Evolutionary conservation across 2,888 invertebrate genomes (phyloP), one percentile per base, ranked within the genome.

Genomic region (Iselma pallidipennis): DNA sequence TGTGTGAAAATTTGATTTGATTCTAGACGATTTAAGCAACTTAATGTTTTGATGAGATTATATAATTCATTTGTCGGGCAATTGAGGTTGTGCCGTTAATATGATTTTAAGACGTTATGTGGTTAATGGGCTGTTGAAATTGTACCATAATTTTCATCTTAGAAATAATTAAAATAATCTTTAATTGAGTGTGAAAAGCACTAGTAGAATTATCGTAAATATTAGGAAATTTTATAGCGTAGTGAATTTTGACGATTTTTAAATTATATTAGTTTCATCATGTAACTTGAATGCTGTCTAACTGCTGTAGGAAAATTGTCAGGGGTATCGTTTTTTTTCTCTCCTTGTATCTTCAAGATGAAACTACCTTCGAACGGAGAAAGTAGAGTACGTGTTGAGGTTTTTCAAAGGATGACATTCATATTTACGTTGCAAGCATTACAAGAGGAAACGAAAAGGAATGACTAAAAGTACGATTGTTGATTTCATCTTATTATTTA

Each of bases 401-500:
- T 45, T 45, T 4, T 21, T 19, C 21, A 45, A 45, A 21, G 45
- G 21, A 45, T 45, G 45, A 10, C 45, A 45, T 10, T 45, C 21
- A 25, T 25, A 4, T 25, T 45, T 45, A 45, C 45, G 12, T 45
- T 45, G 21, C 45, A 7, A 45, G 21, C 7, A 12, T 45, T 45
- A 45, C 16, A 45, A 21, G 21, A 21, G 10, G 21, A 45, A 45
- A 45, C 21, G 45, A 45, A 45, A 45, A 45, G 45, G 21, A 54
- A 49, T 28, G 31, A 42, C 10, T 29, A 25, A 26, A 29, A 58
- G 52, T 51, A 59, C 55, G 45, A 52, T 48, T 26, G 14, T 14
- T 23, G 31, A 12, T 28, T 52, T 57, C 23, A 25, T 55, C 54
- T 53, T 63, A 69, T 67, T 57, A 62, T 72, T 73, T 71, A 71